These are phyloP conservation scores for Tetrax tetrax DNA, from an alignment of 2,113 vertebrate genomes.

Conservation along the genomic window DNA sequence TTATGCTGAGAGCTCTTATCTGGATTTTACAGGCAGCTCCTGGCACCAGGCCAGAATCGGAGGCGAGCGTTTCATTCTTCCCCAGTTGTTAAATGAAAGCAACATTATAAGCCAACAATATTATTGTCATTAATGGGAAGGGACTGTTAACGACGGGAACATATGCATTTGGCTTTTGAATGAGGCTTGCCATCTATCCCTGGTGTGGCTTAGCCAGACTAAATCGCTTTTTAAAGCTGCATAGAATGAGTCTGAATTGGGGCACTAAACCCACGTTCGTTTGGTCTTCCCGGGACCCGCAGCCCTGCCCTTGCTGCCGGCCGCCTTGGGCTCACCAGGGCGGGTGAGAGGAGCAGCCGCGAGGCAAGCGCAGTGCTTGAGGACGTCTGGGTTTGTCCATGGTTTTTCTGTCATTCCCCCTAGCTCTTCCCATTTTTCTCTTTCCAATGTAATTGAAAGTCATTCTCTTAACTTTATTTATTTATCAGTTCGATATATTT, in stretches of 20 bases:
- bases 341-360: neutral
- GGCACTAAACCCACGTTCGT: constrained; percentile 27
- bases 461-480: constrained; percentile 44
- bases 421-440: neutral
- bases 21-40: constrained; percentile 64
- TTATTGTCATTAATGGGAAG: constrained; percentile 51
- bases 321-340: neutral
- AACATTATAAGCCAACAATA: constrained; percentile 4
- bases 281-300: constrained; percentile 24
- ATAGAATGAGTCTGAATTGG: constrained; percentile 67
- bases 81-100: constrained; percentile 22
- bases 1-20: constrained; percentile 64
- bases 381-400: neutral
- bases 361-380: neutral
- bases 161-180: constrained; percentile 33
- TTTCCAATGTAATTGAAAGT: constrained; percentile 28
- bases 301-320: neutral
- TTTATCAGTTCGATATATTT: constrained; percentile 12
- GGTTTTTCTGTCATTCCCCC: neutral
- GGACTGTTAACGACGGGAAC: constrained; percentile 59
- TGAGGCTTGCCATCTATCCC: constrained; percentile 30
- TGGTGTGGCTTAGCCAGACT: constrained; percentile 33
- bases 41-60: constrained; percentile 42
- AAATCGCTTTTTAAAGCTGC: constrained; percentile 56
- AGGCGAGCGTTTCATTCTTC: constrained; percentile 34